phyloP scores from a whole-genome alignment of 2,113 vertebrate genomes.

The Passer domesticus region DNA sequence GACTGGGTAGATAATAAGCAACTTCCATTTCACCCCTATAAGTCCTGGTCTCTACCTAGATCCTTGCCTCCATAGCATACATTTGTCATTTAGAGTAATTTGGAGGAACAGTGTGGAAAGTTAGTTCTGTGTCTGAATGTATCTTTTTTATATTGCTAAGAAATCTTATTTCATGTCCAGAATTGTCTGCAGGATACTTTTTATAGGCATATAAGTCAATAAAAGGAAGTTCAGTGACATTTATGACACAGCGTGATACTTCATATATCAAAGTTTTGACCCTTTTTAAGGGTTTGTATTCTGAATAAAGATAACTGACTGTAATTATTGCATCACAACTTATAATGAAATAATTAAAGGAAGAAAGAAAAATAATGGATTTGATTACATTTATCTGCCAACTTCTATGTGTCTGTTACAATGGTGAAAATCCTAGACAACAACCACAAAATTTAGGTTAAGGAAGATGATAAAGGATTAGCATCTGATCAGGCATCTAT shows the following conservation, averaged over 20 bases:
- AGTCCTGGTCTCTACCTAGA: neutral
- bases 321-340: neutral
- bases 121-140: neutral
- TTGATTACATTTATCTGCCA: neutral
- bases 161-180: neutral
- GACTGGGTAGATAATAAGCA: neutral
- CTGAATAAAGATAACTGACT: neutral
- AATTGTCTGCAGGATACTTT: neutral
- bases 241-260: neutral
- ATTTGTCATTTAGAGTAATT: neutral
- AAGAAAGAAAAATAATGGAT: neutral
- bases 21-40: neutral
- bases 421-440: neutral
- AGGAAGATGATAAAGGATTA: constrained; percentile 32
- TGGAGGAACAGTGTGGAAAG: neutral
- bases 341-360: neutral
- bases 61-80: neutral
- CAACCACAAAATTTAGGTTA: constrained; percentile 19
- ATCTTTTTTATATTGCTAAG: neutral
- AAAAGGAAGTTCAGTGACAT: neutral
- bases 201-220: neutral
- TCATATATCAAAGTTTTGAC: neutral
- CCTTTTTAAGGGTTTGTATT: neutral
- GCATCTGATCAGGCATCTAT: constrained; percentile 7
- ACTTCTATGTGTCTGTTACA: neutral